Percentiles rank a stretch among this genome's conserved stretches.
phyloP scores from a whole-genome alignment of 2,888 invertebrate species.

The Noctua comes region DNA sequence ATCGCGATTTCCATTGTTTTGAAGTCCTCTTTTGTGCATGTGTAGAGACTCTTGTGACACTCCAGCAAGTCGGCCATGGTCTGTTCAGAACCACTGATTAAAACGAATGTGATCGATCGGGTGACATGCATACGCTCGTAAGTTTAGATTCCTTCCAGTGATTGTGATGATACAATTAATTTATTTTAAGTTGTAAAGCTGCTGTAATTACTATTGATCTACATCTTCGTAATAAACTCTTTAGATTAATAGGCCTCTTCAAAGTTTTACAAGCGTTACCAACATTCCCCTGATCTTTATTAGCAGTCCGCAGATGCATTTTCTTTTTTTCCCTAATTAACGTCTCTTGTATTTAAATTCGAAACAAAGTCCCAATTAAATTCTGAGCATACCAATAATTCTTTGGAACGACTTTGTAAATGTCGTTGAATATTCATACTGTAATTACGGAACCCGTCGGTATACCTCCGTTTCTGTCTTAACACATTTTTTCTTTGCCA shows the following conservation, averaged over 20 bases:
- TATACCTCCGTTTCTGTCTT: constrained; percentile 64
- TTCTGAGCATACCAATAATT: constrained; percentile 37
- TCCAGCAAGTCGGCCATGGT: not conserved
- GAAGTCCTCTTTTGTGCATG: not conserved
- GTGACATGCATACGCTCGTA: constrained; percentile 27
- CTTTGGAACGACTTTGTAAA: constrained; percentile 29
- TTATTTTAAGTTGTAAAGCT: not conserved
- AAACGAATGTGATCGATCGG: constrained; percentile 55
- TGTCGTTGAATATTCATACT: constrained; percentile 40
- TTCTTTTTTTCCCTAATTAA: constrained; percentile 36
- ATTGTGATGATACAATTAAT: not conserved
- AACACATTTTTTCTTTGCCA: constrained; percentile 78
- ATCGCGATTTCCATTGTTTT: not conserved
- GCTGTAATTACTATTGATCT: constrained; percentile 15
- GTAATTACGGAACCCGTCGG: constrained; percentile 67
- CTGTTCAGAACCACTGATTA: not conserved
- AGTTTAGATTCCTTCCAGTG: not conserved
- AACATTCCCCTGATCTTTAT: constrained; percentile 31
- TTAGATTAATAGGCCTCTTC: constrained; percentile 29
- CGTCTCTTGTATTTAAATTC: constrained; percentile 32
- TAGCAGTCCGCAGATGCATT: constrained; percentile 29
- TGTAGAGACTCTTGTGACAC: not conserved
- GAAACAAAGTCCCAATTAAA: constrained; percentile 49
- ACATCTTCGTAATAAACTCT: constrained; percentile 29
- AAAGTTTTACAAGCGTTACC: constrained; percentile 9